phyloP scores from a whole-genome alignment of 37 sponge, comb jelly and placozoan species.

The Beroe forskalii region DNA sequence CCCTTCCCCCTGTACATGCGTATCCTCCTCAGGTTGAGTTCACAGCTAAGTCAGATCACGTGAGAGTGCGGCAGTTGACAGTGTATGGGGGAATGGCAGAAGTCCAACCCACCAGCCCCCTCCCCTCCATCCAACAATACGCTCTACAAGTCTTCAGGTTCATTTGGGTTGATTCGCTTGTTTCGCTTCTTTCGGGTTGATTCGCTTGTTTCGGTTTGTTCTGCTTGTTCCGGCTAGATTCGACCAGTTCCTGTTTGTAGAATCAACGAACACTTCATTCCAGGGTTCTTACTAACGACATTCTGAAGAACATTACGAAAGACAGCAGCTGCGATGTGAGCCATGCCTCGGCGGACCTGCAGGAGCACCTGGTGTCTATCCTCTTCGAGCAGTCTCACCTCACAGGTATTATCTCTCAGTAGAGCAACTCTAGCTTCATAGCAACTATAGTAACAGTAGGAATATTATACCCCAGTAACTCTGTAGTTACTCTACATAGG shows the following conservation, averaged over 20 bases:
- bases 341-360: slow-evolving; percentile 52
- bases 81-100: slow-evolving; percentile 44
- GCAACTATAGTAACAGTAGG: no score
- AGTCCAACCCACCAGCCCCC: background rate
- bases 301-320: slow-evolving; percentile 53
- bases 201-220: no score
- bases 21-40: slow-evolving; percentile 2
- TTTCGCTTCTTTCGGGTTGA: no score
- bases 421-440: no score
- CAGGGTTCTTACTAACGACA: slow-evolving; percentile 57
- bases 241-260: no score
- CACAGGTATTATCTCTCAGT: background rate
- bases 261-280: no score
- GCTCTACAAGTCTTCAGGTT: slow-evolving; percentile 65
- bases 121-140: slow-evolving; percentile 42
- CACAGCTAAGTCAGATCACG: slow-evolving; percentile 53
- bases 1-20: background rate
- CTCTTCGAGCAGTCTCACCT: slow-evolving; percentile 61
- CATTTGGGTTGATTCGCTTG: no score
- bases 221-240: no score
- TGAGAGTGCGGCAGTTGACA: slow-evolving; percentile 37
- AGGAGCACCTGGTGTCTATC: slow-evolving; percentile 56
- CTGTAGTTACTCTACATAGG: no score
- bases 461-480: no score
- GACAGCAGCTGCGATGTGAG: background rate